A percentile compares a stretch with the other conserved stretches of the same genome.
These are phyloP conservation scores for Nasonia vitripennis DNA, from an alignment of 1,140 invertebrate species.

Conservation along the genomic window DNA sequence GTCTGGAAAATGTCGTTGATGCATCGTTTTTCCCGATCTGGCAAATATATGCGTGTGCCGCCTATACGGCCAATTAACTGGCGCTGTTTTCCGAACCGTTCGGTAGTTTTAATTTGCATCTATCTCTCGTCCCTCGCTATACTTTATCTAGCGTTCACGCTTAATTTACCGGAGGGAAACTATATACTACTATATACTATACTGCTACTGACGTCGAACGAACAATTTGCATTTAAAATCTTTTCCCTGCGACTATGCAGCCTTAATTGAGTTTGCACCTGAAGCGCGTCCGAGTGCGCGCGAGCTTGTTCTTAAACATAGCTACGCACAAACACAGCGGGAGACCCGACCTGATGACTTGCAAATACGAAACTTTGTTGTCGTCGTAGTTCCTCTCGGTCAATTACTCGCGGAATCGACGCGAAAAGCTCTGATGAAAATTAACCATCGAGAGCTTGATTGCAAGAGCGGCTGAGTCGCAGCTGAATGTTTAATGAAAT, in stretches of 20 bases:
- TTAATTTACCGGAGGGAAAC: conserved; percentile 22
- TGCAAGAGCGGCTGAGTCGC: background rate
- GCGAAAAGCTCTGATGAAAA: background rate
- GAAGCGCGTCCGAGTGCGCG: background rate
- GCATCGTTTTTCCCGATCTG: background rate
- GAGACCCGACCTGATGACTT: background rate
- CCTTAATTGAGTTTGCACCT: conserved; percentile 27
- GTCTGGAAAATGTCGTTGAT: background rate
- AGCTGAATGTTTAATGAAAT: background rate
- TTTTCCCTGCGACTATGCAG: background rate
- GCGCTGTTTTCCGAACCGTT: background rate
- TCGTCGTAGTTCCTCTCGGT: background rate
- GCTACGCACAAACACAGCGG: background rate
- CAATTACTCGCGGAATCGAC: background rate
- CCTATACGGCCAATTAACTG: background rate
- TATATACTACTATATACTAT: too few species aligned
- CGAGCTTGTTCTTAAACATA: conserved; percentile 1
- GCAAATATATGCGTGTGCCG: too few species aligned
- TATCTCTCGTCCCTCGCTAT: conserved; percentile 8
- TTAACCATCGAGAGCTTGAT: background rate
- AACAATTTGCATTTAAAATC: conserved; percentile 40
- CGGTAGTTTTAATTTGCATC: conserved; percentile 9
- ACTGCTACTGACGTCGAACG: background rate
- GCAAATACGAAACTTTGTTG: background rate
- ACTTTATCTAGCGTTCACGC: background rate